These are phyloP conservation scores for Agrotis segetum DNA, from an alignment of 2,888 invertebrate species.

Conservation along the genomic window DNA sequence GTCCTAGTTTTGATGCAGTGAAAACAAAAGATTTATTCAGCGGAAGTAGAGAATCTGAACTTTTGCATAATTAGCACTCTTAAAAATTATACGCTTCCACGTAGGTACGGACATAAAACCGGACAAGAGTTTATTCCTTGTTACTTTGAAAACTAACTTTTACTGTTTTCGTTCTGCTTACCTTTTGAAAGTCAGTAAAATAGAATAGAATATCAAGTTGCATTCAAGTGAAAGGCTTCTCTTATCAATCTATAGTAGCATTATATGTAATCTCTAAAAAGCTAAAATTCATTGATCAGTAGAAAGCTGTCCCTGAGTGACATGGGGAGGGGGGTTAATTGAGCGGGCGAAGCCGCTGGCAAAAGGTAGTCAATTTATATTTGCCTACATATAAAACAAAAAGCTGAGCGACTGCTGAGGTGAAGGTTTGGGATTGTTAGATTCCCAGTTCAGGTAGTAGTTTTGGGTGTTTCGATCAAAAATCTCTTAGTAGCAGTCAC, in stretches of 20 bases:
- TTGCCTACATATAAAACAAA: background rate
- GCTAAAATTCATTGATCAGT: too few species aligned
- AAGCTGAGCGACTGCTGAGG: too few species aligned
- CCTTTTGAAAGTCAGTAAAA: constrained; percentile 11
- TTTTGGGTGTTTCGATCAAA: too few species aligned
- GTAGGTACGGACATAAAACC: constrained; percentile 1
- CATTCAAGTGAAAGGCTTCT: background rate
- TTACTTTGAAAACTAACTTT: background rate
- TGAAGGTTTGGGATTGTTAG: too few species aligned
- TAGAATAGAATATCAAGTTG: constrained; percentile 9
- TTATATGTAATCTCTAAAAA: too few species aligned
- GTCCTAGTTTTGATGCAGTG: constrained; percentile 47
- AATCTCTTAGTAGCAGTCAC: too few species aligned
- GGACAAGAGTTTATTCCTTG: constrained; percentile 20
- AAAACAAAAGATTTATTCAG: constrained; percentile 56
- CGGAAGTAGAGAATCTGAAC: constrained; percentile 35
- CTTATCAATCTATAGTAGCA: background rate
- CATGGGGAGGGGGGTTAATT: too few species aligned
- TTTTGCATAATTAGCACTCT: constrained; percentile 45
- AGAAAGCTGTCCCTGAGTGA: too few species aligned
- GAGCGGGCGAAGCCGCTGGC: too few species aligned
- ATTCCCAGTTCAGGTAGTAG: too few species aligned
- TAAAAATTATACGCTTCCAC: constrained; percentile 10
- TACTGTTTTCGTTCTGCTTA: background rate
- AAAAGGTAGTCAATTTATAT: too few species aligned